Evolutionary conservation across 37 sponge, comb jelly and placozoan genomes (phyloP), one percentile per base, ranked within the genome.

Genomic region (Oopsacas minuta): DNA sequence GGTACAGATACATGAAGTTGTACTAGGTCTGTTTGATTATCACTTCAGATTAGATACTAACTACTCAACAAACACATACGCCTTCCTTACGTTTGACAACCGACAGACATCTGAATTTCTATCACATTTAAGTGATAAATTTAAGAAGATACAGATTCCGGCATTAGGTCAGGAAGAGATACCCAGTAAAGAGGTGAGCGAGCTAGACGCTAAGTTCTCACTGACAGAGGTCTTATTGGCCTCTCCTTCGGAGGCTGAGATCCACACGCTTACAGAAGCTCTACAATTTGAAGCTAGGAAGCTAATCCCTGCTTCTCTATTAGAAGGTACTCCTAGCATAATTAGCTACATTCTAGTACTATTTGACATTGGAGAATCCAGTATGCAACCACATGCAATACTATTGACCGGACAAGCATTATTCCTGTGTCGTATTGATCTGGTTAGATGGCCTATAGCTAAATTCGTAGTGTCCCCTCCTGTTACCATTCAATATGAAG

Each of bases 151-250:
- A 3, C 30, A 3, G 75, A 61, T 32, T 34, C 75, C 75, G 20
- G 30, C 22, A 5, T 34, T 61, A 3, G 75, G 75, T 3, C 75
- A 61, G 75, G 75, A 61, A 34, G 75, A 61, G 75, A 12, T 61
- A 25, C 75, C 75, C 28, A n/a, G 30, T 61, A 61, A 61, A 34
- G 75, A 61, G 75, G 75, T 61, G 17, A 61, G 75, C 30, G 75
- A 61, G 75, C 22, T 61, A 34, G 75, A 61, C 20, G 75, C 75
- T 61, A 61, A 61, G 75, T 61, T 61, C 75, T 61, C 75, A 7
- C 22, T 61, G 28, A 61, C 75, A 61, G 75, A 61, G 75, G 75
- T 61, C 28, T 34, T 61, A 25, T 34, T 61, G 32, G 22, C 75
- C 75, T 61, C 75, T n/a, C 75, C 75, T 34, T 61, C 75, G 20